Evolutionary conservation across 2,888 invertebrate species (phyloP).

Genomic region (Eupithecia insigniata): DNA sequence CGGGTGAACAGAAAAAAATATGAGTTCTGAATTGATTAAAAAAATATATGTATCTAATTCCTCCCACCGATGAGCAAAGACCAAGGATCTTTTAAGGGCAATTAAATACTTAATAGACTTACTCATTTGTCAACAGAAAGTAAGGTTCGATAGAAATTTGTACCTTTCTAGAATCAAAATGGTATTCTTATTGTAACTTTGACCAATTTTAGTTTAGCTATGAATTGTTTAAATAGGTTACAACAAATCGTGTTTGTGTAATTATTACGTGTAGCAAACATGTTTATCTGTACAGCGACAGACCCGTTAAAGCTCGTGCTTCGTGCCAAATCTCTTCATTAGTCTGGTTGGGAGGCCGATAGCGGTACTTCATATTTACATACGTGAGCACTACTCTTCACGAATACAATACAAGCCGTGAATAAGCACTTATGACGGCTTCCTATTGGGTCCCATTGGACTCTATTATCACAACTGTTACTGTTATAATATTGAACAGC

Average conservation of each 20-base stretch:
- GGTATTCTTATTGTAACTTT: background rate
- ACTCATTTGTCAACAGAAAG: background rate
- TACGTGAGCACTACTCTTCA: constrained; percentile 58
- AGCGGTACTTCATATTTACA: constrained; percentile 70
- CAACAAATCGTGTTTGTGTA: constrained; percentile 39
- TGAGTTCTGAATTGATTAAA: background rate
- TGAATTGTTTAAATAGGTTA: constrained; percentile 33
- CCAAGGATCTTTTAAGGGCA: background rate
- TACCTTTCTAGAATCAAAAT: background rate
- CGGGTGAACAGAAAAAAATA: constrained; percentile 22
- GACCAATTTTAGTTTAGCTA: constrained; percentile 5
- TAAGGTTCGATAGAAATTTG: background rate
- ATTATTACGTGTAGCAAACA: constrained; percentile 48
- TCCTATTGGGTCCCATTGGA: constrained; percentile 35
- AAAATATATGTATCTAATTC: constrained; percentile 12
- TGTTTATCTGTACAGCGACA: constrained; percentile 60
- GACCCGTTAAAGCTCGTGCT: constrained; percentile 74
- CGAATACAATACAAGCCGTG: constrained; percentile 62
- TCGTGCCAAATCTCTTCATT: constrained; percentile 83
- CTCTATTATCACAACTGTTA: constrained; percentile 31
- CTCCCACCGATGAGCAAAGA: background rate
- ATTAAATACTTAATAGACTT: background rate
- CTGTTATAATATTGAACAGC: constrained; percentile 30
- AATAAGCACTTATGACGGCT: constrained; percentile 49
- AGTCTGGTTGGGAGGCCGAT: constrained; percentile 70